Conservation (phyloP, 2,888 invertebrate genomes). For the Trachelus iudaicus region DNA sequence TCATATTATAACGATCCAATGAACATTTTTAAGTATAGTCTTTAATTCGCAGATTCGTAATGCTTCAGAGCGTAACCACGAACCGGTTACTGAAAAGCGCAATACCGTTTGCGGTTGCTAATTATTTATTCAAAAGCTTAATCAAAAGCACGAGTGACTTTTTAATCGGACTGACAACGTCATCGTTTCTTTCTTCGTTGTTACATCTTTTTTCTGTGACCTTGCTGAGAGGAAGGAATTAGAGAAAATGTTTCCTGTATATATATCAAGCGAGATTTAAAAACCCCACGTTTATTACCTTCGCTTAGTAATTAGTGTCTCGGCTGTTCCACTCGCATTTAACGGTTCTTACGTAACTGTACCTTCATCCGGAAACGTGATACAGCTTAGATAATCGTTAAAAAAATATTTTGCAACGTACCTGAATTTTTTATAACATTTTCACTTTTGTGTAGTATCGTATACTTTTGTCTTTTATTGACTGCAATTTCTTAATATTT, state of each 20-base stretch:
- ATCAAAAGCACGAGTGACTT: not conserved
- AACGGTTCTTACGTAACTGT: not conserved
- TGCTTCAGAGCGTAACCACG: too few relatives aligned
- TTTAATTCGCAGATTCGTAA: too few relatives aligned
- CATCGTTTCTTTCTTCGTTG: not conserved
- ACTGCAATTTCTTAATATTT: not conserved
- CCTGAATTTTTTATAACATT: not conserved
- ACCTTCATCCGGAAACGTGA: not conserved
- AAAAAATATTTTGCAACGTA: not conserved
- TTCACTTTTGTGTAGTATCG: not conserved
- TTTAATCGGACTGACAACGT: not conserved
- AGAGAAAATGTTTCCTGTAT: not conserved
- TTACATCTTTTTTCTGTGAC: not conserved
- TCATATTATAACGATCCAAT: too few relatives aligned
- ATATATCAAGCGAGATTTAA: not conserved
- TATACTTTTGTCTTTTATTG: too few relatives aligned
- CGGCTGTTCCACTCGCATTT: not conserved
- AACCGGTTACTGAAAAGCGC: not conserved
- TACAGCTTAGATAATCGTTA: not conserved
- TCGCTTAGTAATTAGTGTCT: not conserved
- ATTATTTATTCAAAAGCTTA: not conserved
- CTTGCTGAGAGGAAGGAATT: not conserved
- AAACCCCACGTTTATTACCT: not conserved
- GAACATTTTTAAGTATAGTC: too few relatives aligned
- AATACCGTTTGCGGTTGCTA: not conserved